Evolutionary conservation across 1,140 invertebrate genomes (phyloP), one percentile per base, ranked within the genome.

Genomic region (Dinothrombium tinctorium): DNA sequence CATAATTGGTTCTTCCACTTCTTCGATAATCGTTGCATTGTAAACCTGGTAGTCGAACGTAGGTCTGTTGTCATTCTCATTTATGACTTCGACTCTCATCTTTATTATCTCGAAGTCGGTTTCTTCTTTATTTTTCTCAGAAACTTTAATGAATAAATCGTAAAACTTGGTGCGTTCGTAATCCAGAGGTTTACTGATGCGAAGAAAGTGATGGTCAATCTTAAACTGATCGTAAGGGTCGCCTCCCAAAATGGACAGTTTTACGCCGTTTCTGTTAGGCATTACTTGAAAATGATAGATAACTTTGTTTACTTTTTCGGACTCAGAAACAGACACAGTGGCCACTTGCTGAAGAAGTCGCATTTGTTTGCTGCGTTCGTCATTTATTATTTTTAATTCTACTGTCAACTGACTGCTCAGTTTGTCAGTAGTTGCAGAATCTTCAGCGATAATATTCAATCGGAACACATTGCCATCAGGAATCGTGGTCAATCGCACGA

Each of bases 51-150:
- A 68, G 9, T 31, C 26, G 42, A 51, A 82, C 0, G 76, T 59
- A 2, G 86, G 87, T 0, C 72, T 56, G 60, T 90, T 89, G 52
- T 94, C 84, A 57, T 95, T 94, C 5, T 72, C 70, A 56, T 92
- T 86, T 0, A 76, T 77, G 0, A 94, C 76, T 54, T 81, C 80
- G 17, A 92, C 72, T 31, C 73, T 62, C 4, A 92, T 55, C 50
- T 75, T 67, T 2, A 53, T 48, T 4, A 28, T 33, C 31, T 45
- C 24, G 33, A 31, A 44, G 5, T 39, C 15, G 17, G 4, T 7
- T 15, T 42, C 19, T 9, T 79, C 80, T 38, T 72, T 73, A 56
- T 86, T 76, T 15, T 80, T 81, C 1, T 76, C 81, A n/a, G n/a
- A n/a, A n/a, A n/a, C n/a, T n/a, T n/a, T n/a, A 31, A 89, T 72